These are phyloP conservation scores for Drymonia ruficornis DNA, from an alignment of 2,888 invertebrate species.

Conservation along the genomic window DNA sequence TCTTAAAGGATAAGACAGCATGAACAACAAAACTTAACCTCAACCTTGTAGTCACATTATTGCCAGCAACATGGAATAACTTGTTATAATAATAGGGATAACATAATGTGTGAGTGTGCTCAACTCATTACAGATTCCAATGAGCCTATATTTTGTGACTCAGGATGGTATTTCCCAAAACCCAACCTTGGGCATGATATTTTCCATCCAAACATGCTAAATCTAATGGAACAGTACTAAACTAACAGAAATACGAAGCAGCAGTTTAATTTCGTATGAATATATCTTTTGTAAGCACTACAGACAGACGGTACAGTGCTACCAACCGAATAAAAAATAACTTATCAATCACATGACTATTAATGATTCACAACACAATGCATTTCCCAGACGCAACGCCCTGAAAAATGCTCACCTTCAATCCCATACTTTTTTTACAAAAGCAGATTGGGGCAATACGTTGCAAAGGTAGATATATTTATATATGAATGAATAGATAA, in stretches of 20 bases:
- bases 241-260: background rate
- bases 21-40: background rate
- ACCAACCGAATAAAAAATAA: slow-evolving; percentile 50
- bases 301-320: slow-evolving; percentile 42
- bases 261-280: background rate
- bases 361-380: slow-evolving; percentile 39
- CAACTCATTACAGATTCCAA: slow-evolving; percentile 3
- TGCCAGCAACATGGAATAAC: background rate
- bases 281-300: slow-evolving; percentile 16
- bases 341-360: slow-evolving; percentile 68
- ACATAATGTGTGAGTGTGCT: background rate
- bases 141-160: slow-evolving; percentile 10
- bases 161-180: slow-evolving; percentile 10
- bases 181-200: background rate
- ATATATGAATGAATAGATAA: slow-evolving; percentile 52
- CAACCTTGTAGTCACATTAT: background rate
- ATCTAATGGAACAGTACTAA: background rate
- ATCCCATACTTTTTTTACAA: slow-evolving; percentile 5
- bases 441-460: slow-evolving; percentile 33
- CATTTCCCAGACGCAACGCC: slow-evolving; percentile 43
- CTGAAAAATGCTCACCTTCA: slow-evolving; percentile 29
- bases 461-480: slow-evolving; percentile 22
- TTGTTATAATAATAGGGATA: background rate
- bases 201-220: background rate
- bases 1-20: background rate